Conservation (phyloP, 2,797 vertebrate genomes). For the Pipistrellus kuhlii region DNA sequence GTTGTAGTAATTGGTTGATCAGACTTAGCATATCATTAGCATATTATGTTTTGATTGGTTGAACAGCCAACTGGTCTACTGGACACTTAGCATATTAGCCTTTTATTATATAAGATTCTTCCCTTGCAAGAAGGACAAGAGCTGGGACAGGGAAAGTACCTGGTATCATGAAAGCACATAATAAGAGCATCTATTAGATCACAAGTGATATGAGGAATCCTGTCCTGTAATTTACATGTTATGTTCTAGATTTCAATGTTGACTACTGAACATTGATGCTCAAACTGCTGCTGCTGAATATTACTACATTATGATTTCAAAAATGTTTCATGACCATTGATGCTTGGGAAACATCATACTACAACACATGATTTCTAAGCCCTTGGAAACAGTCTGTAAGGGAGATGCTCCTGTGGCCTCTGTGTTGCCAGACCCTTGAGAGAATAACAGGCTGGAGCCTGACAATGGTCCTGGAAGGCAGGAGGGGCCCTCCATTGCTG, state of each 20-base stretch:
- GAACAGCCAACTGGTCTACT: too few species aligned
- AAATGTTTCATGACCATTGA: background rate
- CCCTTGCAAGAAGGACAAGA: conserved; percentile 14
- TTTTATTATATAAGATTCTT: background rate
- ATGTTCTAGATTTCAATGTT: background rate
- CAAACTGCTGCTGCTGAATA: background rate
- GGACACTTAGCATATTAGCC: too few species aligned
- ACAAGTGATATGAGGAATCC: background rate
- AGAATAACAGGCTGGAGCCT: background rate
- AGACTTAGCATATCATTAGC: too few species aligned
- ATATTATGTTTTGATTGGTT: too few species aligned
- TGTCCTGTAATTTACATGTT: background rate
- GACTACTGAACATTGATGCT: background rate
- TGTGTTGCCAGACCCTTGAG: background rate
- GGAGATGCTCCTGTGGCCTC: background rate
- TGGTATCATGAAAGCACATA: background rate
- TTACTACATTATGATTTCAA: conserved; percentile 5
- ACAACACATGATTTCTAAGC: background rate
- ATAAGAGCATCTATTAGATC: background rate
- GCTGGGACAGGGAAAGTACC: background rate
- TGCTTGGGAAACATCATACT: background rate
- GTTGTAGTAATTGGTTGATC: too few species aligned
- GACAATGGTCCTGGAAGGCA: background rate
- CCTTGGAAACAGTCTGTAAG: background rate
- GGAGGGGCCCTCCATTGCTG: background rate